Base-by-base conservation (phyloP, 2,113 vertebrate genomes). In the Salminus brasiliensis region DNA sequence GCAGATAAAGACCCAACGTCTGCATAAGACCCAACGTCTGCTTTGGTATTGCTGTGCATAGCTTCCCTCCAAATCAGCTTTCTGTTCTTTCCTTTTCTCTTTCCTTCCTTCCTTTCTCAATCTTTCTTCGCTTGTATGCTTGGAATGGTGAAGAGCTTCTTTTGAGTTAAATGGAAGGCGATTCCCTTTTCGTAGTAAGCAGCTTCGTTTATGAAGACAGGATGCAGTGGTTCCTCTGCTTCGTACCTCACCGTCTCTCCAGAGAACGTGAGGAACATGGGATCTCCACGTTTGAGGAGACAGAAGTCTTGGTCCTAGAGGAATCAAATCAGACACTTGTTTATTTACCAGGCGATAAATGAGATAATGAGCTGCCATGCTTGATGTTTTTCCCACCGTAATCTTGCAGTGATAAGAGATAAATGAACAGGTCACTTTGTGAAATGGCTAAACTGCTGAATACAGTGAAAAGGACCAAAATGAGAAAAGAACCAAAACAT, bases 121-220 rank as follows among this genome's bases (percentile, higher is more conserved):
- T 79, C 72, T 3, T 29, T 88, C 67, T 88, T 84, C 27, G 88
- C 74, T 30, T 72, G 76, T 34, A 93, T 29, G 2, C 88, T 74
- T 0, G 93, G 93, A 13, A 94, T 12, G 23, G 70, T 78, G 45
- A 88, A 0, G 0, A 36, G 91, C 34, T 45, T 73, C 77, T 85
- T 92, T 55, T 27, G 82, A 30, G 79, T 85, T 32, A 94, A 83
- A n/a, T 85, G 76, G 78, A 93, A 91, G 23, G 93, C 93, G 9
- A 90, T 88, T 47, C 85, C 90, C 79, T 93, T 93, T 83, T 94
- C 93, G 4, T 94, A 94, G 85, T 94, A 94, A 18, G 93, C 91
- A 16, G 89, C 86, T 66, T 94, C 93, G 7, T 94, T 94, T 21
- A 94, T 72, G 75, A 94, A 94, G 69, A 90, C 67, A 12, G 92